phyloP scores from a whole-genome alignment of 1,140 invertebrate species.

The Atta texana region DNA sequence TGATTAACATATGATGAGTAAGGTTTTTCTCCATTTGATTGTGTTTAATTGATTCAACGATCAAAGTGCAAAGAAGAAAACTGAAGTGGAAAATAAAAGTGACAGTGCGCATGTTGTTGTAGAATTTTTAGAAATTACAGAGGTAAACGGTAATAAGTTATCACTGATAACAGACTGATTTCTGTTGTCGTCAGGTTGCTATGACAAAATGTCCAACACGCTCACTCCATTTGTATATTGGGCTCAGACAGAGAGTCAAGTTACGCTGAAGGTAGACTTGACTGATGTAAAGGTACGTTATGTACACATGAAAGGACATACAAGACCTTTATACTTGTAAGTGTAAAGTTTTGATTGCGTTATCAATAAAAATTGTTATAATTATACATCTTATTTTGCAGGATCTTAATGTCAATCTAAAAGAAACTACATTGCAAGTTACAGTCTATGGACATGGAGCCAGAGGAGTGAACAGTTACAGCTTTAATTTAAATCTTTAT shows the following conservation, averaged over 20 bases:
- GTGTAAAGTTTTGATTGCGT: background rate
- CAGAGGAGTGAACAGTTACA: constrained; percentile 90
- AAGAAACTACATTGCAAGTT: constrained; percentile 88
- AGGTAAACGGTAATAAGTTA: background rate
- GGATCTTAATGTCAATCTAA: constrained; percentile 88
- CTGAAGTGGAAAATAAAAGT: background rate
- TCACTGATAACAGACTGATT: background rate
- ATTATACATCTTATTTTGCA: constrained; percentile 74
- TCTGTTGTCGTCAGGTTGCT: background rate
- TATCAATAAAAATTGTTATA: background rate
- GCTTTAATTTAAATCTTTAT: constrained; percentile 91
- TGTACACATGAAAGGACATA: background rate
- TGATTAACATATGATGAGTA: background rate
- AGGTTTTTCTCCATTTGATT: background rate
- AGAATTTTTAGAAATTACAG: background rate
- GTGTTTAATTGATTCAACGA: background rate
- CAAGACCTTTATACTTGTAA: background rate
- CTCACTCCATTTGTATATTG: constrained; percentile 96
- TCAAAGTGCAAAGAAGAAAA: background rate
- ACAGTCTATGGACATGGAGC: constrained; percentile 90
- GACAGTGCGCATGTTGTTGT: background rate
- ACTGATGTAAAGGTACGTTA: constrained; percentile 91
- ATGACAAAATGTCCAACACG: constrained; percentile 78
- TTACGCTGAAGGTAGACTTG: constrained; percentile 94
- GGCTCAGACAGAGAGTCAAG: constrained; percentile 93